Evolutionary conservation across 2,797 vertebrate genomes (phyloP).

Genomic region (Scleropages formosus): DNA sequence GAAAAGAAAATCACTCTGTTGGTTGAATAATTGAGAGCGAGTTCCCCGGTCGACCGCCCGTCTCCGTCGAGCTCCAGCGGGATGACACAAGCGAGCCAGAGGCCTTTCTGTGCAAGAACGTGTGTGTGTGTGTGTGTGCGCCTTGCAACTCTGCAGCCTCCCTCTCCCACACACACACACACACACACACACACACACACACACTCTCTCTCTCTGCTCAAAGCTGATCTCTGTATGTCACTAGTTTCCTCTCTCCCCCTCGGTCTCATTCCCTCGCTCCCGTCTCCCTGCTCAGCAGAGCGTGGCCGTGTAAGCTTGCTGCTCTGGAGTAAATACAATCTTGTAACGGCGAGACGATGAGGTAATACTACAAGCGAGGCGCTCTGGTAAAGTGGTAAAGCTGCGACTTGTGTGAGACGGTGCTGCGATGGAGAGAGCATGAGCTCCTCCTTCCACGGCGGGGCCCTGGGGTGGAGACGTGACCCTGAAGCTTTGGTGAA

Average conservation of each 20-base stretch:
- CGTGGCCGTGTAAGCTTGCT: constrained; percentile 51
- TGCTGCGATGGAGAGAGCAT: too few species aligned
- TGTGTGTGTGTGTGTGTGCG: constrained; percentile 18
- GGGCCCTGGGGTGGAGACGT: too few species aligned
- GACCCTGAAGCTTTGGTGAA: too few species aligned
- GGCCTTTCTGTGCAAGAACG: constrained; percentile 9
- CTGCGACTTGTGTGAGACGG: too few species aligned
- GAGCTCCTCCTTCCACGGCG: too few species aligned
- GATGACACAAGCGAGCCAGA: constrained; percentile 24
- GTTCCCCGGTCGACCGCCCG: constrained; percentile 36
- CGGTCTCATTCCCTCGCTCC: constrained; percentile 2
- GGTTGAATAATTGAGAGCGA: constrained; percentile 62
- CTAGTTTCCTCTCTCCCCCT: not conserved
- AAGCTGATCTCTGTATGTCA: constrained; percentile 12
- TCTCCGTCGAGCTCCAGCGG: constrained; percentile 23
- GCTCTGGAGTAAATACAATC: constrained; percentile 65
- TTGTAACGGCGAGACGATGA: constrained; percentile 31
- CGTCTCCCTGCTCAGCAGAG: constrained; percentile 35
- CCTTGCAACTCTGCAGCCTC: constrained; percentile 23
- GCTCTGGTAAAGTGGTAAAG: not conserved
- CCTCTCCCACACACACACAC: not conserved
- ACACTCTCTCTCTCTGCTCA: not conserved
- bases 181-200: not conserved
- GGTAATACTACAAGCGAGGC: not conserved
- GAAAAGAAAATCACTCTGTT: constrained; percentile 61